Evolutionary conservation across 2,888 invertebrate species (phyloP), one percentile per base, ranked within the genome.

Genomic region (Acholoe squamosa): DNA sequence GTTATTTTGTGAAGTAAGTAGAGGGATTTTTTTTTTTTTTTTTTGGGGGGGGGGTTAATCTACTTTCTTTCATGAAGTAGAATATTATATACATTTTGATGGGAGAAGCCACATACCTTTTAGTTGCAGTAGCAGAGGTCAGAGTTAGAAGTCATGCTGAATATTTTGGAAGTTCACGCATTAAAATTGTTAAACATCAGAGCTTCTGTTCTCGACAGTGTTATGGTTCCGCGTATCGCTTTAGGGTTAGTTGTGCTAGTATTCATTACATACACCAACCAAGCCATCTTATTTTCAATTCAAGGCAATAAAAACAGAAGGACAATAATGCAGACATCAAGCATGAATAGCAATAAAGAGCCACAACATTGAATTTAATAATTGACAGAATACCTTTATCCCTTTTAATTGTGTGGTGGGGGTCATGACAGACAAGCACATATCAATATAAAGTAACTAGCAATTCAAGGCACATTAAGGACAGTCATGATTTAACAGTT

Each of bases 361-460:
- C 12, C 80, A 80, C 80, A 80, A 80, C 80, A 80, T 34, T 76
- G 22, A 33, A 80, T 80, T 43, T 43, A 80, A 80, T 31, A 80
- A 43, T n/a, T 80, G 16, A 19, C 43, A 22, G 33, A 80, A 43
- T 80, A 80, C 80, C 80, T 80, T 80, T 80, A 80, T 80, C 80
- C 80, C 80, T 80, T 33, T 80, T 80, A 25, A 80, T 80, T 33
- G 80, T 80, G 80, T 33, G 80, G 80, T 34, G 80, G 80, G 33
- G 12, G 43, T 43, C 80, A 80, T 80, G 80, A 43, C 80, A 80
- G 33, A 80, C 80, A 43, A 43, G 80, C 80, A 80, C 19, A 80
- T 16, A 25, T 80, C 80, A 80, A 80, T 43, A 43, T 80, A 33
- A 80, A 80, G n/a, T 80, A 80, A 80, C 80, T 34, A 43, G 80